phyloP scores from a whole-genome alignment of 2,888 invertebrate genomes.

The Dione juno region DNA sequence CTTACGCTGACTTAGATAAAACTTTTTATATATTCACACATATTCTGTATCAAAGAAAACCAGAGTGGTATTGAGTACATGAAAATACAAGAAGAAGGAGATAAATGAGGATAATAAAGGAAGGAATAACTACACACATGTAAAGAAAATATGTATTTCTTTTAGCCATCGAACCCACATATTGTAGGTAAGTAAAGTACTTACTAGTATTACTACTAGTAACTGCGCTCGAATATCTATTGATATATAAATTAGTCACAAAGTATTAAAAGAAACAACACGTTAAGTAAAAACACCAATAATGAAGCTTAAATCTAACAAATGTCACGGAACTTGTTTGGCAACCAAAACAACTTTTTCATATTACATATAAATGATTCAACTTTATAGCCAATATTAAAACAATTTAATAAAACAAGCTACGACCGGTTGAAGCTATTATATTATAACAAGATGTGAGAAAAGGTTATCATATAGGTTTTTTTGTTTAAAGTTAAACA shows the following conservation, averaged over 20 bases:
- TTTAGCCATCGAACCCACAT: no score
- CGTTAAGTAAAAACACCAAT: slow-evolving; percentile 1
- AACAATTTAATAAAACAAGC: slow-evolving; percentile 14
- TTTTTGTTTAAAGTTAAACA: background rate
- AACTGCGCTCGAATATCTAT: no score
- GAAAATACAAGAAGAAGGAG: no score
- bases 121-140: no score
- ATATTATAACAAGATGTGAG: slow-evolving; percentile 9
- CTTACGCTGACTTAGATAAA: background rate
- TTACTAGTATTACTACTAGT: no score
- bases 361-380: slow-evolving; percentile 13
- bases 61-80: no score
- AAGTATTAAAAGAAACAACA: background rate
- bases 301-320: slow-evolving; percentile 4
- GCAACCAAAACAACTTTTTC: slow-evolving; percentile 21
- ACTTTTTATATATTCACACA: background rate
- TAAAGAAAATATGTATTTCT: no score
- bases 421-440: slow-evolving; percentile 7
- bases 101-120: no score
- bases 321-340: slow-evolving; percentile 16
- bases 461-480: background rate
- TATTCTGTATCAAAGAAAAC: no score
- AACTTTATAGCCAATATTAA: slow-evolving; percentile 19
- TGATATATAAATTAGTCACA: background rate
- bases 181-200: no score